Percentiles rank a stretch among this genome's conserved stretches.
Conservation (phyloP, 2,797 vertebrate genomes). For the Mallotus villosus region DNA sequence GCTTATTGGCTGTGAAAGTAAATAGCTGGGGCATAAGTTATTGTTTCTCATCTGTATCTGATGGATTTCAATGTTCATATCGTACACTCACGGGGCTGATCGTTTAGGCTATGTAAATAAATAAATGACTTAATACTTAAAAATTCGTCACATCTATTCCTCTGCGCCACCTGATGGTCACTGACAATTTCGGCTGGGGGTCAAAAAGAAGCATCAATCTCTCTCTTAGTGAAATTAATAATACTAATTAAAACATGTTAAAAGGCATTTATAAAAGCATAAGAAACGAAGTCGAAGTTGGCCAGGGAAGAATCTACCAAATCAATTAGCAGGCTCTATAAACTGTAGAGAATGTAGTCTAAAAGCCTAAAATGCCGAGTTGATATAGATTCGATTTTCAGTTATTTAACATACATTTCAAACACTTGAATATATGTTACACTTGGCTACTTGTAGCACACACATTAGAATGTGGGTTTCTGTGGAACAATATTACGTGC, state of each 20-base stretch:
- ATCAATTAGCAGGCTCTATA: no score
- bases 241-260: constrained; percentile 32
- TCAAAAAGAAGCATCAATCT: constrained; percentile 51
- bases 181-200: constrained; percentile 57
- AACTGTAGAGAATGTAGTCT: no score
- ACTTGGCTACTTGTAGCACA: no score
- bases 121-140: constrained; percentile 75
- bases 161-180: constrained; percentile 81
- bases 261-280: constrained; percentile 9
- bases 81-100: constrained; percentile 25
- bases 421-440: no score
- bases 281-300: no score
- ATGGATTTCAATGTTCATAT: not conserved
- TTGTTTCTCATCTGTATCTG: not conserved
- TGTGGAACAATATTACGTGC: no score
- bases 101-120: constrained; percentile 72
- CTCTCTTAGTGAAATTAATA: no score
- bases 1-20: not conserved
- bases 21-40: not conserved
- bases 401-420: no score
- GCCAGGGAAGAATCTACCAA: no score
- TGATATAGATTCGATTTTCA: no score
- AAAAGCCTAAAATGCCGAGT: no score
- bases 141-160: constrained; percentile 72
- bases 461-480: no score